Evolutionary conservation across 2,797 vertebrate genomes (phyloP).

Genomic region (Pseudochaenichthys georgianus): DNA sequence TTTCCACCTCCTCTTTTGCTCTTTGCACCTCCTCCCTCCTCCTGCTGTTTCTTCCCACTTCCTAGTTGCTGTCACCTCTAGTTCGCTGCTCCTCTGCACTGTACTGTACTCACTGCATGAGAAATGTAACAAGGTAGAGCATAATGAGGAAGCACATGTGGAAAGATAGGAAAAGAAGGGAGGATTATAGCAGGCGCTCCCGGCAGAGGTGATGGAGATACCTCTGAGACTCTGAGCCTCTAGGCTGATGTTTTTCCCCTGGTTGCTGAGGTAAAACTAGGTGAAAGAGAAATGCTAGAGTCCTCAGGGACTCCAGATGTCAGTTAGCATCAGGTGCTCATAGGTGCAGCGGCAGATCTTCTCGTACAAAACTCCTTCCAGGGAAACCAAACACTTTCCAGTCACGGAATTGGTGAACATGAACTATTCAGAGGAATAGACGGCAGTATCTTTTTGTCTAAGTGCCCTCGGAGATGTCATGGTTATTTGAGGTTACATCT

Average conservation of each 20-base stretch:
- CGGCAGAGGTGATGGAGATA: not conserved
- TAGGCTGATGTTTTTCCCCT: constrained; percentile 1
- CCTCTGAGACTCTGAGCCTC: constrained; percentile 18
- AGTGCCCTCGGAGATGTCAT: not conserved
- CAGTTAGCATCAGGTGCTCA: constrained; percentile 22
- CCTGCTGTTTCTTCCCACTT: constrained; percentile 17
- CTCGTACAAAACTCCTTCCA: not conserved
- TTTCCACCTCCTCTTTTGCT: constrained; percentile 7
- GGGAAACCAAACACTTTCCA: constrained; percentile 7
- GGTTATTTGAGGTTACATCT: constrained; percentile 3
- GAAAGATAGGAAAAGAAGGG: not conserved
- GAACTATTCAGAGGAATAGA: not conserved
- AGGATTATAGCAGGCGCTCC: not conserved
- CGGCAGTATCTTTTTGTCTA: not conserved
- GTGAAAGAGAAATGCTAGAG: constrained; percentile 1
- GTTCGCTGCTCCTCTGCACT: constrained; percentile 2
- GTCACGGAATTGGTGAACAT: not conserved
- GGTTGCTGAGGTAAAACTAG: constrained; percentile 11
- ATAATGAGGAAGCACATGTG: not conserved
- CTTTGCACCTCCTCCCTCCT: constrained; percentile 7
- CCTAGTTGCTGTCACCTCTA: constrained; percentile 32
- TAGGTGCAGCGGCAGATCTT: not conserved
- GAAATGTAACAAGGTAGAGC: constrained; percentile 4
- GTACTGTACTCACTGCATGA: constrained; percentile 6
- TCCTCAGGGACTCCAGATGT: constrained; percentile 22